phyloP scores from a whole-genome alignment of 2,888 invertebrate species.

The Athalia circularis region DNA sequence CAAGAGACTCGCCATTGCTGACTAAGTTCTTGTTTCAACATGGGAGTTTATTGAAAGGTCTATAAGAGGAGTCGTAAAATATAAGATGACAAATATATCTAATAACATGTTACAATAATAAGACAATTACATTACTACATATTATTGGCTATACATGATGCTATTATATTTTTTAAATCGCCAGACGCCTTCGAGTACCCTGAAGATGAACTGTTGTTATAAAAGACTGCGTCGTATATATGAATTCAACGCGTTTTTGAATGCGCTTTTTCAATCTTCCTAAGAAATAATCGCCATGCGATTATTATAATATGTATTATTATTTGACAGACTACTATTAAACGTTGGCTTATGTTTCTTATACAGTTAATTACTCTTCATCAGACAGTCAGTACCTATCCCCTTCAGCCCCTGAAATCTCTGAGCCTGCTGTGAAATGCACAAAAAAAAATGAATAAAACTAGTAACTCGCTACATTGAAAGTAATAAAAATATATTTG shows the following conservation, averaged over 20 bases:
- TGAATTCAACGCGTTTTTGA: not conserved
- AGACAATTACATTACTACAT: not conserved
- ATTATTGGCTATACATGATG: not conserved
- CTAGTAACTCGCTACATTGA: no score
- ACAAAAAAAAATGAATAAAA: no score
- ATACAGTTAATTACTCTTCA: not conserved
- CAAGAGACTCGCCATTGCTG: constrained; percentile 14
- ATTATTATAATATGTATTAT: not conserved
- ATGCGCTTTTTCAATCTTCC: not conserved
- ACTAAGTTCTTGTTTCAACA: constrained; percentile 4
- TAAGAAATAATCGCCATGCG: not conserved
- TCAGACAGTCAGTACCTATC: not conserved
- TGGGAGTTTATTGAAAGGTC: constrained; percentile 1
- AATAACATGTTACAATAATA: not conserved
- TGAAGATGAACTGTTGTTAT: not conserved
- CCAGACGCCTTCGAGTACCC: not conserved
- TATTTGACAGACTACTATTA: not conserved
- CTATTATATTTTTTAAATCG: not conserved
- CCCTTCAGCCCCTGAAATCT: no score
- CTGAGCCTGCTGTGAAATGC: no score
- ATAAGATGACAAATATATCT: not conserved
- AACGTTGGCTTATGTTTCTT: constrained; percentile 3
- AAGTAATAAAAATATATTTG: no score
- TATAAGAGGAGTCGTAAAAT: not conserved
- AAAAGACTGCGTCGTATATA: not conserved